A percentile compares a stretch with the other conserved stretches of the same genome.
phyloP scores from a whole-genome alignment of 2,113 vertebrate species.

The Seriola aureovittata region DNA sequence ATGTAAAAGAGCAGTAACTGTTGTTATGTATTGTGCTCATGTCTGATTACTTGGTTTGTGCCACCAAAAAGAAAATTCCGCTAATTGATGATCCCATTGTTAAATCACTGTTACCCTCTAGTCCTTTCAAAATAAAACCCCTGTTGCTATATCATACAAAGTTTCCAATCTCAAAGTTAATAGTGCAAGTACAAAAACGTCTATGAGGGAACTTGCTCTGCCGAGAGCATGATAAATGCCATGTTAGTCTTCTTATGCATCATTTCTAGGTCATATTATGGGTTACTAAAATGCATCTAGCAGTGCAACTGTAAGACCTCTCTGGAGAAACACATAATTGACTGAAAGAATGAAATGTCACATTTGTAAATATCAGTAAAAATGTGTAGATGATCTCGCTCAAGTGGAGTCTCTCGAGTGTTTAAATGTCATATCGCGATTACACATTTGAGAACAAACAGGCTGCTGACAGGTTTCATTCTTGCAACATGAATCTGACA shows the following conservation, averaged over 20 bases:
- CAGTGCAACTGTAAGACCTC: background rate
- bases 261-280: constrained; percentile 14
- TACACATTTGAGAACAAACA: constrained; percentile 3
- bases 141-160: background rate
- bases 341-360: constrained; percentile 19
- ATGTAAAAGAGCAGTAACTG: background rate
- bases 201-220: background rate
- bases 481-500: background rate
- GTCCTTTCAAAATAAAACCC: background rate
- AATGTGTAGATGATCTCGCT: background rate
- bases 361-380: constrained; percentile 38
- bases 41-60: background rate
- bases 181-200: background rate
- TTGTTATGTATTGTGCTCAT: background rate
- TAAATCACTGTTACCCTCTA: background rate
- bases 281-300: constrained; percentile 6
- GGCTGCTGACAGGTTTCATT: background rate
- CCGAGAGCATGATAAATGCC: background rate
- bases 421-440: constrained; percentile 7
- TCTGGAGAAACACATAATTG: constrained; percentile 11
- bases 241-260: constrained; percentile 10
- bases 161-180: background rate
- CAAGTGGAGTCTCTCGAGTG: background rate
- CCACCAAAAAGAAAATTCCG: background rate
- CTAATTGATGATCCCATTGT: background rate